phyloP scores from a whole-genome alignment of 2,888 invertebrate species.

The Linnaemya vulpina region DNA sequence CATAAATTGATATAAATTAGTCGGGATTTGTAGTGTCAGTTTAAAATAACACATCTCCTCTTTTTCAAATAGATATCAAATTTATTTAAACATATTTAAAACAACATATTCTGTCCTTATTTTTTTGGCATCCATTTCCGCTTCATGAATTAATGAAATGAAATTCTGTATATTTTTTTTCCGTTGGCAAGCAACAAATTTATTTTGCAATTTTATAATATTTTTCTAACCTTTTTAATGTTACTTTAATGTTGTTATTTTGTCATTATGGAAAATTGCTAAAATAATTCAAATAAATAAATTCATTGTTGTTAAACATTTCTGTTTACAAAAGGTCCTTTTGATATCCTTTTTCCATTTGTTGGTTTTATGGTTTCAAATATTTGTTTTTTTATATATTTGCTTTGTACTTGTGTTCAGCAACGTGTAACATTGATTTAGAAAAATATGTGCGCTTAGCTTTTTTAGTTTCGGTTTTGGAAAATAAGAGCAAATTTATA shows the following conservation, averaged over 20 bases:
- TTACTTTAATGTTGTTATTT: slow-evolving; percentile 32
- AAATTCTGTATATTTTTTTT: not conserved
- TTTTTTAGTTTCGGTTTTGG: not conserved
- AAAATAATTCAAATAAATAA: slow-evolving; percentile 44
- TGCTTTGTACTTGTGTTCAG: slow-evolving; percentile 14
- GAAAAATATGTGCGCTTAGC: slow-evolving; percentile 3
- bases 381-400: not conserved
- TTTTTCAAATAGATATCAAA: not conserved
- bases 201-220: slow-evolving; percentile 10
- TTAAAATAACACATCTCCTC: not conserved
- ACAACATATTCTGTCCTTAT: slow-evolving; percentile 1
- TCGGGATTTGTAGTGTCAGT: slow-evolving; percentile 10
- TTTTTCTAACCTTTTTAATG: slow-evolving; percentile 47
- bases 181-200: not conserved
- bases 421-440: slow-evolving; percentile 34
- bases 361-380: slow-evolving; percentile 41
- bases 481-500: not conserved
- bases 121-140: slow-evolving; percentile 11
- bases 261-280: slow-evolving; percentile 11
- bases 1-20: slow-evolving; percentile 18
- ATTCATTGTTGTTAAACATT: slow-evolving; percentile 44
- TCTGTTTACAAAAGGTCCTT: slow-evolving; percentile 57
- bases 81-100: slow-evolving; percentile 17
- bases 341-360: slow-evolving; percentile 25
- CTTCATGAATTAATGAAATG: slow-evolving; percentile 37